These are phyloP conservation scores for Scrobipalpa costella DNA, from an alignment of 2,888 invertebrate species.

Conservation along the genomic window DNA sequence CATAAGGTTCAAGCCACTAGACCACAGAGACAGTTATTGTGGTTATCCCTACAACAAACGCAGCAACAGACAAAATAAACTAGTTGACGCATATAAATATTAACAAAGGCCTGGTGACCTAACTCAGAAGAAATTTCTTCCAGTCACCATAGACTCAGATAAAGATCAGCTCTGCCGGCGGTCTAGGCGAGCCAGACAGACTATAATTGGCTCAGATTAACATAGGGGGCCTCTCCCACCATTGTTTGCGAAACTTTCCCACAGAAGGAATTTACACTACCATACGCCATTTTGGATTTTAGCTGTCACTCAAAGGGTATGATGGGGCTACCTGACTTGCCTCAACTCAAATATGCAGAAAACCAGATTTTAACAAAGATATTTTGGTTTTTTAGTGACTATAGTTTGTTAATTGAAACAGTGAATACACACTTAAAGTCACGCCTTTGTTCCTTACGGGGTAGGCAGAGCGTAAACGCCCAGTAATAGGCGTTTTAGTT, in stretches of 20 bases:
- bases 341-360: too few species aligned
- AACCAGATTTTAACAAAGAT: background rate
- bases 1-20: too few species aligned
- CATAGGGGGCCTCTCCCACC: constrained; percentile 18
- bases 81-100: too few species aligned
- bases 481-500: too few species aligned
- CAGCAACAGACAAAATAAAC: too few species aligned
- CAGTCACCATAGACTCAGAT: background rate
- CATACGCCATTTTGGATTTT: background rate
- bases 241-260: constrained; percentile 19
- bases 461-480: too few species aligned
- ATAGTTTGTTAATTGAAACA: too few species aligned
- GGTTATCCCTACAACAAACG: too few species aligned
- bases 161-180: constrained; percentile 7
- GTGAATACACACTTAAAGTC: too few species aligned
- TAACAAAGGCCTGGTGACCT: background rate
- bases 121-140: constrained; percentile 1
- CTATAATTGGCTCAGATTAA: constrained; percentile 20
- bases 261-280: constrained; percentile 6
- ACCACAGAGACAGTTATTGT: too few species aligned
- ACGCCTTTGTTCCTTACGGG: too few species aligned
- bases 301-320: background rate
- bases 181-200: constrained; percentile 3
- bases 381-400: too few species aligned
- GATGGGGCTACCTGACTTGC: constrained; percentile 3